phyloP scores from a whole-genome alignment of 1,140 invertebrate species.

The Dendrolimus kikuchii region DNA sequence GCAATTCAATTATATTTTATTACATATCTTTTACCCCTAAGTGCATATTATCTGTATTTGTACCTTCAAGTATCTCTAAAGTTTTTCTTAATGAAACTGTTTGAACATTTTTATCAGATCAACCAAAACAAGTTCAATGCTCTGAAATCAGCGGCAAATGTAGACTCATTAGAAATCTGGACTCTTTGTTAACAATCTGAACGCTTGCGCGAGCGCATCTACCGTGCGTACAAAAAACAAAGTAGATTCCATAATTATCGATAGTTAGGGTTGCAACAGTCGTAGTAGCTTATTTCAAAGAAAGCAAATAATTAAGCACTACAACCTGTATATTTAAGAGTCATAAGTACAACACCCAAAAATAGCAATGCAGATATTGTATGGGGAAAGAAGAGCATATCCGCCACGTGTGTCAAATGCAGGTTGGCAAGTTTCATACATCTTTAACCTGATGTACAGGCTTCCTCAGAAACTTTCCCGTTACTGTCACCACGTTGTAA shows the following conservation, averaged over 20 bases:
- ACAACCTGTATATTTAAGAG: conserved; percentile 1
- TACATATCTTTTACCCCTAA: too few relatives aligned
- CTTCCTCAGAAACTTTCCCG: too few relatives aligned
- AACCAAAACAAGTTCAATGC: conserved; percentile 5
- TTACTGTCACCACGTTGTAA: too few relatives aligned
- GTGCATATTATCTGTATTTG: neutral
- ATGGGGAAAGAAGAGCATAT: too few relatives aligned
- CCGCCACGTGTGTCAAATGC: too few relatives aligned
- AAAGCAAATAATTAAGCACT: conserved; percentile 4
- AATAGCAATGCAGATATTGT: too few relatives aligned
- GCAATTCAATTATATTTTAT: too few relatives aligned
- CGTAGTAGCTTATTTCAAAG: neutral
- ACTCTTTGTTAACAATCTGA: conserved; percentile 13
- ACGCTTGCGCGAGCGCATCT: conserved; percentile 13
- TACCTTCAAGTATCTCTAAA: neutral
- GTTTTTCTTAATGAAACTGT: neutral
- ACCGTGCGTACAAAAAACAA: conserved; percentile 9
- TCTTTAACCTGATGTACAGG: too few relatives aligned
- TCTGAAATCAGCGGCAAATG: conserved; percentile 5
- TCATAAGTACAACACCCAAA: too few relatives aligned
- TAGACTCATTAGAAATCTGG: conserved; percentile 17
- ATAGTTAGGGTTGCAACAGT: too few relatives aligned
- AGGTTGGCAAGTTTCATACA: too few relatives aligned
- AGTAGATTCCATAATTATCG: neutral
- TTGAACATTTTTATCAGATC: conserved; percentile 1